A percentile compares a stretch with the other conserved stretches of the same genome.
Conservation (phyloP, 2,888 invertebrate species). For the Spodoptera littoralis region DNA sequence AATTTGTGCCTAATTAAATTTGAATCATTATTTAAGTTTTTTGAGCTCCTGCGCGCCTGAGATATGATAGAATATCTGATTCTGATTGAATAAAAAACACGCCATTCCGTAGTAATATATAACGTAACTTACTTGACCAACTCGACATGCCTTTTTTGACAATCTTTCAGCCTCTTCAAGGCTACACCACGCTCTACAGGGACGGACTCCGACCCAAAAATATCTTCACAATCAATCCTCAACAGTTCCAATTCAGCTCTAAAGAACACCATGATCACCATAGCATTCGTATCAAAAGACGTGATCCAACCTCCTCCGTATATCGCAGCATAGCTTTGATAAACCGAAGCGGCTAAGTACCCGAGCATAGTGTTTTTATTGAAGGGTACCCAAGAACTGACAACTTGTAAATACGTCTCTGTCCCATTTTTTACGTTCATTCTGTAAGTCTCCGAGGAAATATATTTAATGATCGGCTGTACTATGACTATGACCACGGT, state of each 20-base stretch:
- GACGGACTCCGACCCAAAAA: conserved; percentile 67
- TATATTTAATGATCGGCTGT: conserved; percentile 74
- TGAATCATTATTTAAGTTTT: too few relatives aligned
- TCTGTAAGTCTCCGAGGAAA: conserved; percentile 69
- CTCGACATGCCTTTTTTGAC: conserved; percentile 73
- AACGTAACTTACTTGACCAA: conserved; percentile 74
- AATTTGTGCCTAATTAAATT: too few relatives aligned
- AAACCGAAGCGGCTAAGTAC: conserved; percentile 70
- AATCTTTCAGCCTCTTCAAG: conserved; percentile 67
- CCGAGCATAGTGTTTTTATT: conserved; percentile 72
- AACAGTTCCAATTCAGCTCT: conserved; percentile 76
- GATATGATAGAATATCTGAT: too few relatives aligned
- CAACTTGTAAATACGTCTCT: conserved; percentile 73
- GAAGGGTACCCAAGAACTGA: conserved; percentile 83
- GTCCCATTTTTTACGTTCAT: conserved; percentile 71
- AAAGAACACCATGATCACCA: conserved; percentile 83
- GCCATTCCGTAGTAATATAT: too few relatives aligned
- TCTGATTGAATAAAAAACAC: too few relatives aligned
- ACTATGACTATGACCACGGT: conserved; percentile 74
- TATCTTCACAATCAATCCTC: conserved; percentile 68
- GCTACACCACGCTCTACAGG: conserved; percentile 53
- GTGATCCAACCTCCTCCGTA: conserved; percentile 83
- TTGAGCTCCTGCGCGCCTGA: too few relatives aligned
- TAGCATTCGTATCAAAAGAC: conserved; percentile 79
- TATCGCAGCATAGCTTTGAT: conserved; percentile 77